These are phyloP conservation scores for Lathronympha strigana DNA, from an alignment of 2,888 invertebrate species.

Conservation along the genomic window DNA sequence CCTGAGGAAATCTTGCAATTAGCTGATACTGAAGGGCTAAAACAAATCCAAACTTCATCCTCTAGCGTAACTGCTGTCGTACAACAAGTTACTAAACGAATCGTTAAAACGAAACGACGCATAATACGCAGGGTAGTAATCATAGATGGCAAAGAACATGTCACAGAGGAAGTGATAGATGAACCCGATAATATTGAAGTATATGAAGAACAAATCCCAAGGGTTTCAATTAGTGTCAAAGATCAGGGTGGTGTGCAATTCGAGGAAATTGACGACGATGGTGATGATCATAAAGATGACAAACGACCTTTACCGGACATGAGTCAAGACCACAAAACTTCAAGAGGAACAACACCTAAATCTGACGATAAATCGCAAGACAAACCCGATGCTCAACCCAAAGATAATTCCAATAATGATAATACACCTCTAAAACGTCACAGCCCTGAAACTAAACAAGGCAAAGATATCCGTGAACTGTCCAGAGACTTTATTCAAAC, in stretches of 20 bases:
- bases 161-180: conserved; percentile 92
- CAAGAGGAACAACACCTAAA: conserved; percentile 8
- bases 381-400: background rate
- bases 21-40: conserved; percentile 68
- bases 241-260: conserved; percentile 81
- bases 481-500: conserved; percentile 62
- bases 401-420: conserved; percentile 8
- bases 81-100: conserved; percentile 91
- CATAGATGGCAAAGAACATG: conserved; percentile 92
- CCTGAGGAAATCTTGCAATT: conserved; percentile 77
- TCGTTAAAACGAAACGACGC: conserved; percentile 89
- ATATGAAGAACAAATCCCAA: conserved; percentile 88
- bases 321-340: background rate
- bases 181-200: conserved; percentile 92
- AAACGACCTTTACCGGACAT: conserved; percentile 19
- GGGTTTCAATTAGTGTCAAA: conserved; percentile 87
- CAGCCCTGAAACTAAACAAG: conserved; percentile 10
- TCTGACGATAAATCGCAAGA: background rate
- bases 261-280: conserved; percentile 61
- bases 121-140: conserved; percentile 91
- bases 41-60: conserved; percentile 85
- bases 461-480: conserved; percentile 50
- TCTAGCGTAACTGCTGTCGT: conserved; percentile 91
- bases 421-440: conserved; percentile 43
- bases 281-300: conserved; percentile 49